These are phyloP conservation scores for Mya arenaria DNA, from an alignment of 1,140 invertebrate species.

Conservation along the genomic window DNA sequence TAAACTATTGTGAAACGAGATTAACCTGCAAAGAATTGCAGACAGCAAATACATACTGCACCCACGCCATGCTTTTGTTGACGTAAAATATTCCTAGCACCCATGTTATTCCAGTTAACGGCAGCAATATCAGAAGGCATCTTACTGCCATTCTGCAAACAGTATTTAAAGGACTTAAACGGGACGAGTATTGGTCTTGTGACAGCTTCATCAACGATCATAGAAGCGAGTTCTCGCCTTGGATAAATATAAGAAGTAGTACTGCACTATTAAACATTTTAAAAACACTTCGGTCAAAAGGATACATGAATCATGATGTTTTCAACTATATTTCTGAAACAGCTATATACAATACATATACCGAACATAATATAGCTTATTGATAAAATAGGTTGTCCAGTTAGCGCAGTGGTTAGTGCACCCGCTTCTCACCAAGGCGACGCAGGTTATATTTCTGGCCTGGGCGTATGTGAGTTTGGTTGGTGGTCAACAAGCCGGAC, in stretches of 20 bases:
- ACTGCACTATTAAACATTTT: not conserved
- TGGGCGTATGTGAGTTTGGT: too few species aligned
- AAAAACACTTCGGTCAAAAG: not conserved
- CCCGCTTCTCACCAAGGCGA: too few species aligned
- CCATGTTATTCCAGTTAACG: constrained; percentile 40
- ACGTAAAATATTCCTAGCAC: constrained; percentile 47
- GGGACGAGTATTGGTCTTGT: not conserved
- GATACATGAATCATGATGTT: not conserved
- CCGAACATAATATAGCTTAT: too few species aligned
- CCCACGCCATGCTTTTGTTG: constrained; percentile 12
- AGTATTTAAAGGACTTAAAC: not conserved
- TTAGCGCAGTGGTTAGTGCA: too few species aligned
- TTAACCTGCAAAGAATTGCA: constrained; percentile 39
- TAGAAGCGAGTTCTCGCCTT: not conserved
- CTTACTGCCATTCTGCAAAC: constrained; percentile 15
- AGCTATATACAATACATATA: too few species aligned
- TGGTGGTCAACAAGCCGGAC: too few species aligned
- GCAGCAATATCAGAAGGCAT: constrained; percentile 24
- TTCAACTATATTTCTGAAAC: too few species aligned
- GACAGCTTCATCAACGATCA: not conserved
- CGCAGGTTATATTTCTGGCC: too few species aligned
- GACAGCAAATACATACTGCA: constrained; percentile 41
- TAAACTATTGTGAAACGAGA: not conserved
- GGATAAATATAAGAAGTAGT: not conserved
- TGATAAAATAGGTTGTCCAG: too few species aligned